phyloP scores from a whole-genome alignment of 1,140 invertebrate species.

The Zaprionus tsacasi region DNA sequence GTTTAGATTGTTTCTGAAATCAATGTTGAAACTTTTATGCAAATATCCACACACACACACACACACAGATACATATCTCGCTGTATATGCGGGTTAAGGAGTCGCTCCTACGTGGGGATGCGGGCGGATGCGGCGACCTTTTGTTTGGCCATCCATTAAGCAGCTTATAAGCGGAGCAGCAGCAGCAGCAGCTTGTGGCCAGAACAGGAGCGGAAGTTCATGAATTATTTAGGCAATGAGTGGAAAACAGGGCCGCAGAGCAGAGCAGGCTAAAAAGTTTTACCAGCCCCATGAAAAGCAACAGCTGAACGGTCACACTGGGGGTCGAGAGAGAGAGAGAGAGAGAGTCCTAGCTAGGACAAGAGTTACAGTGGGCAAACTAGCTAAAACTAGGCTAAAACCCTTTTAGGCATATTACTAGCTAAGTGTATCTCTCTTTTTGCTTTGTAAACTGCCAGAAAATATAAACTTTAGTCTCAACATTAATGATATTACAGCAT shows the following conservation, averaged over 20 bases:
- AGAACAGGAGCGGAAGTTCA: conserved; percentile 36
- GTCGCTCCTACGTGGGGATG: background rate
- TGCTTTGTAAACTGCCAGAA: no score
- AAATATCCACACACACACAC: conserved; percentile 39
- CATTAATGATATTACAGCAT: no score
- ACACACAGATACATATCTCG: background rate
- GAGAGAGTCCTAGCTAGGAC: no score
- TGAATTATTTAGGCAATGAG: conserved; percentile 73
- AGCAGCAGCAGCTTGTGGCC: background rate
- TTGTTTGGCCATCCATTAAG: conserved; percentile 76
- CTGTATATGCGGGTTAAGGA: background rate
- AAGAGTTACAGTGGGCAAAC: no score
- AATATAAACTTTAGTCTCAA: no score
- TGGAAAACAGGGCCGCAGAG: conserved; percentile 16
- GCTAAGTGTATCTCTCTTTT: no score
- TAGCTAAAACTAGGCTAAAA: no score
- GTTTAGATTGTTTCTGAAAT: conserved; percentile 47
- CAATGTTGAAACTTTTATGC: conserved; percentile 61
- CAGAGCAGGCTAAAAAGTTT: conserved; percentile 11
- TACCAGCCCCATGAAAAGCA: conserved; percentile 40
- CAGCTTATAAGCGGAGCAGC: conserved; percentile 53
- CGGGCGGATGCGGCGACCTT: conserved; percentile 67
- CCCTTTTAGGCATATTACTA: no score
- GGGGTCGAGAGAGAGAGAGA: no score
- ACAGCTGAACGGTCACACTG: conserved; percentile 49